Conservation (phyloP, 1,140 invertebrate species). For the Bombus vancouverensis region DNA sequence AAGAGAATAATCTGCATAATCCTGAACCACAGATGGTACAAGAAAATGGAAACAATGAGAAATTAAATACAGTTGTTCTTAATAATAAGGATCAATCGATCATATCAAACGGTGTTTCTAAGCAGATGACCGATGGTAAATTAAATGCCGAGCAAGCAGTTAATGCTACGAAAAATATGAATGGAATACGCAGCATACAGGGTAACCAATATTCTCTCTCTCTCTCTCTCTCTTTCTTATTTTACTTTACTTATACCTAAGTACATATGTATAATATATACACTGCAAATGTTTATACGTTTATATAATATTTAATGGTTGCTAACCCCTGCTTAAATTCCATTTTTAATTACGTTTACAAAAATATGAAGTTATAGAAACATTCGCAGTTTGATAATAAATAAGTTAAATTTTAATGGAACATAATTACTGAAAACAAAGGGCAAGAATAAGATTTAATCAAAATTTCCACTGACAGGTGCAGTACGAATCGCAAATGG, state of each 20-base stretch:
- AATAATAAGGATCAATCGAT: constrained; percentile 67
- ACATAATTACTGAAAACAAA: background rate
- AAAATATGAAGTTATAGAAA: background rate
- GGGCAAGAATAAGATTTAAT: background rate
- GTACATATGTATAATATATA: no score
- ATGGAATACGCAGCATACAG: constrained; percentile 57
- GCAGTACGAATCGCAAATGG: constrained; percentile 64
- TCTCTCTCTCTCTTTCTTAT: background rate
- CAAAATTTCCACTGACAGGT: background rate
- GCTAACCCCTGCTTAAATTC: background rate
- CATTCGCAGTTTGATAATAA: background rate
- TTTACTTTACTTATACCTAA: background rate
- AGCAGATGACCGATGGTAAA: constrained; percentile 63
- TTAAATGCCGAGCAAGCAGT: constrained; percentile 34
- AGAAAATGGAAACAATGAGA: constrained; percentile 36
- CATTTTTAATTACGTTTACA: background rate
- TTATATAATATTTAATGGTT: no score
- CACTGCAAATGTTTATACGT: no score
- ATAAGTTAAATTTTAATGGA: background rate
- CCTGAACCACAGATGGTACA: background rate
- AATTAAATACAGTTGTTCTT: constrained; percentile 64
- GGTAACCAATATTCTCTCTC: constrained; percentile 32
- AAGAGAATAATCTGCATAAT: constrained; percentile 69
- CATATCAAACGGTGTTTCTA: constrained; percentile 73
- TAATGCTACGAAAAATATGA: constrained; percentile 33